These are phyloP conservation scores for Gracilinanus agilis DNA, from an alignment of 2,113 vertebrate genomes.

Conservation along the genomic window DNA sequence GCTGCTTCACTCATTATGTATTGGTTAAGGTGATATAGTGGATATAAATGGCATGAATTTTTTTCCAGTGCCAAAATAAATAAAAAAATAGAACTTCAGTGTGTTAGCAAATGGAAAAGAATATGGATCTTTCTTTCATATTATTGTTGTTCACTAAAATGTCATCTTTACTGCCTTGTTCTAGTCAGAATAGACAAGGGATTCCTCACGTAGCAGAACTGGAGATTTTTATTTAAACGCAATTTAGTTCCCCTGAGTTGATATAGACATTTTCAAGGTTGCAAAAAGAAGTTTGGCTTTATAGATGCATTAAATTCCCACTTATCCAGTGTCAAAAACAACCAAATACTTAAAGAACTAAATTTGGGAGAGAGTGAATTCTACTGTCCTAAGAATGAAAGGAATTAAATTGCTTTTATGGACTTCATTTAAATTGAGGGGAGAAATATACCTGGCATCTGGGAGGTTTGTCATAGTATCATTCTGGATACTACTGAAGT, in stretches of 20 bases:
- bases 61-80: background rate
- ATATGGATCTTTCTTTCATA: background rate
- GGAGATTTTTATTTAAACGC: background rate
- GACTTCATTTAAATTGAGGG: background rate
- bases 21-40: background rate
- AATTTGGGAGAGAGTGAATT: background rate
- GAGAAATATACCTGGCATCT: background rate
- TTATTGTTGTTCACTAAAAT: background rate
- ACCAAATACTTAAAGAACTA: background rate
- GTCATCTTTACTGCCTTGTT: background rate
- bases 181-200: background rate
- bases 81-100: background rate
- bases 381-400: background rate
- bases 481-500: background rate
- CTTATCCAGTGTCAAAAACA: background rate
- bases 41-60: background rate
- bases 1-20: background rate
- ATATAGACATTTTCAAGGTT: background rate
- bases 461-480: background rate
- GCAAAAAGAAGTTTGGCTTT: background rate
- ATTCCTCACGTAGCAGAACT: background rate
- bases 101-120: background rate
- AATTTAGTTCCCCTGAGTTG: background rate
- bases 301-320: background rate
- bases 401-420: background rate